Conservation (phyloP, 1,140 invertebrate genomes). For the Drosophila lacteicornis region DNA sequence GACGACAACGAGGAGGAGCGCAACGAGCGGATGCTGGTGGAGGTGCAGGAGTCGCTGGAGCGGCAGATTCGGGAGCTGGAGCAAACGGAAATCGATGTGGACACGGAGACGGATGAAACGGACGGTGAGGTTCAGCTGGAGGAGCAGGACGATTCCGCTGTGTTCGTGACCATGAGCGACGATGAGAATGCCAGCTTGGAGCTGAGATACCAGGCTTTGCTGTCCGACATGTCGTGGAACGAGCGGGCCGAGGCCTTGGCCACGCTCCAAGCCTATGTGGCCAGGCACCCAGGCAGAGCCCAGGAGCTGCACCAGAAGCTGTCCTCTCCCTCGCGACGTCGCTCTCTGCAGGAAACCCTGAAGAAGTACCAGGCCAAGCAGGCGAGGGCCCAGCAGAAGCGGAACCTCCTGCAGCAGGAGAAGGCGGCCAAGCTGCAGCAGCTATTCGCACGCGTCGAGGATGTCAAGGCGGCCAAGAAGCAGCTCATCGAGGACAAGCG, state of each 20-base stretch:
- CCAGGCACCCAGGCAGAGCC: constrained; percentile 94
- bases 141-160: constrained; percentile 70
- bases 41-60: constrained; percentile 92
- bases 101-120: constrained; percentile 92
- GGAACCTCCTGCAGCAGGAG: constrained; percentile 92
- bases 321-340: constrained; percentile 94
- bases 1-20: constrained; percentile 85
- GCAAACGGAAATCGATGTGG: constrained; percentile 92
- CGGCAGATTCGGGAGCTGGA: constrained; percentile 92
- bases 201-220: constrained; percentile 89
- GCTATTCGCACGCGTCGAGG: constrained; percentile 94
- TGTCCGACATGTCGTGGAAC: constrained; percentile 92
- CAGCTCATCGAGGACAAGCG: constrained; percentile 94
- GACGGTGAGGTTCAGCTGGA: constrained; percentile 85
- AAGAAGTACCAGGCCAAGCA: constrained; percentile 94
- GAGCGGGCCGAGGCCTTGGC: constrained; percentile 92
- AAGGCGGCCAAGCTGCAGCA: constrained; percentile 94
- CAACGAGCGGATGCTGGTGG: constrained; percentile 88
- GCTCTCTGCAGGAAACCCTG: constrained; percentile 91
- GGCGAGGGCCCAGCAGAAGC: constrained; percentile 91
- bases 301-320: constrained; percentile 96
- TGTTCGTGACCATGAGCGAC: constrained; percentile 69
- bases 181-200: constrained; percentile 86
- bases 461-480: constrained; percentile 94
- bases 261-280: constrained; percentile 90